Evolutionary conservation across 2,113 vertebrate genomes (phyloP).

Genomic region (Callopanchax toddi): DNA sequence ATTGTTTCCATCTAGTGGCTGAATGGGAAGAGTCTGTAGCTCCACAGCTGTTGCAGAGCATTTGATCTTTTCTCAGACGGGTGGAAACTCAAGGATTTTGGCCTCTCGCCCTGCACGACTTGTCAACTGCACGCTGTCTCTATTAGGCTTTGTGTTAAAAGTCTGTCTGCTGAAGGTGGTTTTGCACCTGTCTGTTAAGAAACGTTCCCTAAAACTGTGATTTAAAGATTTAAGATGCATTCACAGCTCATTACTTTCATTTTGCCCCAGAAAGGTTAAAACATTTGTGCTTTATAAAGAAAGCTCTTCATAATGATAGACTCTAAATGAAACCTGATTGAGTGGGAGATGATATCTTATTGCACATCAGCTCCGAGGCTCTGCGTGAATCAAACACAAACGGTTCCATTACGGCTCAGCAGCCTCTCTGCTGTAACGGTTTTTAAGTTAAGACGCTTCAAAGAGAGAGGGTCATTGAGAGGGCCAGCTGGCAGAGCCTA

Average conservation of each 20-base stretch:
- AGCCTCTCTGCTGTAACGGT: conserved; percentile 37
- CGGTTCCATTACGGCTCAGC: conserved; percentile 47
- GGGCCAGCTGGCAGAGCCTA: conserved; percentile 25
- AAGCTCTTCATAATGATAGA: neutral
- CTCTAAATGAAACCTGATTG: conserved; percentile 58
- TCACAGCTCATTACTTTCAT: conserved; percentile 12
- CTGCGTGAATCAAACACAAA: conserved; percentile 54
- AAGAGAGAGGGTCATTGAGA: conserved; percentile 56
- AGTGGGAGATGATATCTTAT: conserved; percentile 68
- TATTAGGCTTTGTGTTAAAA: conserved; percentile 56
- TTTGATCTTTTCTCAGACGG: conserved; percentile 71
- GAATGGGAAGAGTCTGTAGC: conserved; percentile 57
- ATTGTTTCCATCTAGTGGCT: conserved; percentile 83
- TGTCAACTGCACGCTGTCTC: conserved; percentile 72
- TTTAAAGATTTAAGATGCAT: neutral
- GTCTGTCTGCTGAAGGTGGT: conserved; percentile 35
- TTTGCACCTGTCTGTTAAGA: conserved; percentile 18
- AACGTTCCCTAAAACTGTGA: neutral
- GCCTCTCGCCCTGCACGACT: conserved; percentile 62
- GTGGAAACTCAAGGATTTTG: conserved; percentile 73
- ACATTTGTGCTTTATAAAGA: neutral
- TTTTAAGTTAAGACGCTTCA: conserved; percentile 62
- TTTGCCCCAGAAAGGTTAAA: no score
- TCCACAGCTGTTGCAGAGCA: conserved; percentile 65
- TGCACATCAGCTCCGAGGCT: conserved; percentile 44